Evolutionary conservation across 2,888 invertebrate species (phyloP).

Genomic region (Andrena praecox): DNA sequence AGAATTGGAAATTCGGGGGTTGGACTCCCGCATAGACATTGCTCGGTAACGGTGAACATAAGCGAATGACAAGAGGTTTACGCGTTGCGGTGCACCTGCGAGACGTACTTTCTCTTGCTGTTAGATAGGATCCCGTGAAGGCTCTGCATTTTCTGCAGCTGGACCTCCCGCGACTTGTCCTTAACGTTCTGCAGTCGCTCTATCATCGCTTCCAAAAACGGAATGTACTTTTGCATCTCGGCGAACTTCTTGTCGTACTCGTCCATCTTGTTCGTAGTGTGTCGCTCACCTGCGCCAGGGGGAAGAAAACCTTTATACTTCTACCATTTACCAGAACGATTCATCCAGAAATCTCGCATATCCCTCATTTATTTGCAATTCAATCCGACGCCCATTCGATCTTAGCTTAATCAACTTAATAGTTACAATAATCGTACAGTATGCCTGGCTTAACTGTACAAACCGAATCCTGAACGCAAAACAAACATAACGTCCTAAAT

Average conservation of each 20-base stretch:
- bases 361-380: neutral
- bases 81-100: slow-evolving; percentile 22
- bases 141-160: slow-evolving; percentile 88
- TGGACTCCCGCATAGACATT: no score
- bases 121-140: slow-evolving; percentile 88
- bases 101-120: slow-evolving; percentile 88
- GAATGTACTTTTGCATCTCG: slow-evolving; percentile 90
- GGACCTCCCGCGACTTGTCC: slow-evolving; percentile 86
- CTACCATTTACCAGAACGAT: neutral
- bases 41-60: no score
- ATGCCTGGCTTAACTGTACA: no score
- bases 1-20: no score
- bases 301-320: slow-evolving; percentile 56
- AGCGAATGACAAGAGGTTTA: neutral
- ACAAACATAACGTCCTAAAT: no score
- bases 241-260: slow-evolving; percentile 88
- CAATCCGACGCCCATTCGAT: neutral
- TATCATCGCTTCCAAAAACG: slow-evolving; percentile 91
- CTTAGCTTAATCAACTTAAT: no score
- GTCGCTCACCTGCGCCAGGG: slow-evolving; percentile 58
- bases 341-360: neutral
- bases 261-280: slow-evolving; percentile 76
- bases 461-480: no score
- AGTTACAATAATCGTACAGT: no score
- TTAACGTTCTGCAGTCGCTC: slow-evolving; percentile 87